These are phyloP conservation scores for Zaprionus nigranus DNA, from an alignment of 1,140 invertebrate species.

Conservation along the genomic window DNA sequence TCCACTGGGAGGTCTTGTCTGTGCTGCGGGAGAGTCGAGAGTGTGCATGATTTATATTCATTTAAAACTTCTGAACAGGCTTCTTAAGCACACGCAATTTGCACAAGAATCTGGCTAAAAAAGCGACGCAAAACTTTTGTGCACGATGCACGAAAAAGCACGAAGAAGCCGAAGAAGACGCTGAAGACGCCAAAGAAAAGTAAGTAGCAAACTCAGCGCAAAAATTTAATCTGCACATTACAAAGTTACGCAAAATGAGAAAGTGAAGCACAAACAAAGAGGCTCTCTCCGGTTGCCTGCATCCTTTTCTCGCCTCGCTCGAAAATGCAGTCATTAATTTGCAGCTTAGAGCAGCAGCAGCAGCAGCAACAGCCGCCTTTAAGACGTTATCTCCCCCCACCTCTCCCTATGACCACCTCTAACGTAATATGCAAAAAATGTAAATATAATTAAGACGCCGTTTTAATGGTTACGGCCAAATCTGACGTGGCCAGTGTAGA, in stretches of 20 bases:
- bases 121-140: slow-evolving; percentile 52
- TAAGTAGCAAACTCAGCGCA: slow-evolving; percentile 52
- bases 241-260: slow-evolving; percentile 61
- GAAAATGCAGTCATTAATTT: slow-evolving; percentile 78
- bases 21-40: slow-evolving; percentile 49
- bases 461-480: slow-evolving; percentile 30
- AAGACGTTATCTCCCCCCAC: not conserved
- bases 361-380: not conserved
- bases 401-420: too few species aligned
- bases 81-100: slow-evolving; percentile 57
- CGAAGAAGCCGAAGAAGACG: slow-evolving; percentile 7
- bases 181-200: slow-evolving; percentile 18
- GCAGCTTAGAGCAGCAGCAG: slow-evolving; percentile 54
- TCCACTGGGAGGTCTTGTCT: slow-evolving; percentile 25
- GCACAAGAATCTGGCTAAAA: slow-evolving; percentile 13
- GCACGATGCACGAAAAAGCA: slow-evolving; percentile 42
- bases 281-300: slow-evolving; percentile 29
- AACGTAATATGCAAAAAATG: slow-evolving; percentile 58
- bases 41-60: slow-evolving; percentile 77
- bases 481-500: slow-evolving; percentile 43
- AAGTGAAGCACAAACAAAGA: slow-evolving; percentile 45
- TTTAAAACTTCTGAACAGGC: slow-evolving; percentile 68
- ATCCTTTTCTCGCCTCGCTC: slow-evolving; percentile 42
- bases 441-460: slow-evolving; percentile 62
- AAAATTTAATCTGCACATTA: slow-evolving; percentile 76